Percentiles rank a stretch among this genome's conserved stretches.
These are phyloP conservation scores for Bombus haemorrhoidalis DNA, from an alignment of 1,140 invertebrate genomes.

Conservation along the genomic window DNA sequence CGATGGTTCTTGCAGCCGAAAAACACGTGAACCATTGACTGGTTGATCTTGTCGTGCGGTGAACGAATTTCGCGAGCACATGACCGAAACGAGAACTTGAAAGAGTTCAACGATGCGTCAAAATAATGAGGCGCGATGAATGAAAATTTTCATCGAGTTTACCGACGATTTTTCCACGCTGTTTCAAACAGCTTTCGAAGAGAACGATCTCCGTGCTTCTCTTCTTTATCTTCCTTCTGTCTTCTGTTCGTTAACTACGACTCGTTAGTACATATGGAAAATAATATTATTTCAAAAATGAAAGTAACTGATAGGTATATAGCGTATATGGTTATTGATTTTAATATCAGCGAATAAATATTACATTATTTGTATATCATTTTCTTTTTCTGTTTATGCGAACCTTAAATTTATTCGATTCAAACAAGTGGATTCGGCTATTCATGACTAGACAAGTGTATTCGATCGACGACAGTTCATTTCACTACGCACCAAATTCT, in stretches of 20 bases:
- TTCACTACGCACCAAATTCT: no score
- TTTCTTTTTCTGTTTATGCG: no score
- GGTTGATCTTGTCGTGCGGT: not conserved
- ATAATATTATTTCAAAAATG: no score
- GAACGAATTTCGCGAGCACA: slow-evolving; percentile 2
- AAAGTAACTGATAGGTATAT: no score
- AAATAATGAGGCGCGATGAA: slow-evolving; percentile 35
- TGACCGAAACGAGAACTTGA: not conserved
- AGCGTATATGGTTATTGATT: no score
- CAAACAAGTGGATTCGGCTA: not conserved
- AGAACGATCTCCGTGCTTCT: not conserved
- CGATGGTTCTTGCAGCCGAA: not conserved
- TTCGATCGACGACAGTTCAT: not conserved
- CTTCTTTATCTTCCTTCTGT: not conserved
- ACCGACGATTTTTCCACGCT: slow-evolving; percentile 2
- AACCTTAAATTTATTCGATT: not conserved
- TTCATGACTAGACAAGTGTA: no score
- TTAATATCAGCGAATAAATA: no score
- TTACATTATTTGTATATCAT: no score
- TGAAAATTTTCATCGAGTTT: slow-evolving; percentile 7
- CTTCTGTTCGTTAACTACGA: not conserved
- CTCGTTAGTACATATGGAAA: no score
- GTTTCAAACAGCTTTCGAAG: not conserved
- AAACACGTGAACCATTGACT: slow-evolving; percentile 10
- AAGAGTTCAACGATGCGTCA: slow-evolving; percentile 22